These are phyloP conservation scores for Gallinago jamesoni DNA, from an alignment of 2,113 vertebrate species.

Conservation along the genomic window DNA sequence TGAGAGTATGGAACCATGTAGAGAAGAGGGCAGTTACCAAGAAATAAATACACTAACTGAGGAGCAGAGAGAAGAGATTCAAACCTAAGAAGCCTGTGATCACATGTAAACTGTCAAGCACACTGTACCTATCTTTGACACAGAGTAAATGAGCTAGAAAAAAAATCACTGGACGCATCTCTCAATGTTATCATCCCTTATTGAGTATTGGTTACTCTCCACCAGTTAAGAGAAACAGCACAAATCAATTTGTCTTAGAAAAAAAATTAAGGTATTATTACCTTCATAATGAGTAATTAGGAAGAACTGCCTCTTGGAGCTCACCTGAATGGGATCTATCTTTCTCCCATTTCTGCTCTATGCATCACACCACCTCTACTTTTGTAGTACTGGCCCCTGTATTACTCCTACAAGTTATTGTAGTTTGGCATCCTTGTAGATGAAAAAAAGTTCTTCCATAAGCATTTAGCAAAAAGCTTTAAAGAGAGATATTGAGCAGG, in stretches of 20 bases:
- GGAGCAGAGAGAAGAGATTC: background rate
- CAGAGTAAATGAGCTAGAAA: background rate
- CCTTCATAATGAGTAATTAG: background rate
- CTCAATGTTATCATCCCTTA: background rate
- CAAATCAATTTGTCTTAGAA: background rate
- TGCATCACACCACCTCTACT: background rate
- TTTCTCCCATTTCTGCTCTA: background rate
- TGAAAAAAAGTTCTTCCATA: background rate
- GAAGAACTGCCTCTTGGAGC: background rate
- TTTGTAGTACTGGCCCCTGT: background rate
- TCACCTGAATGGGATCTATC: background rate
- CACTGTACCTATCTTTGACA: background rate
- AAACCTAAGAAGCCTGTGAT: background rate
- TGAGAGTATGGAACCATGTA: background rate
- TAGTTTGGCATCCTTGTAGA: background rate
- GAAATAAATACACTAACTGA: background rate
- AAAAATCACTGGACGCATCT: background rate
- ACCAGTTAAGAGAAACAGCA: background rate
- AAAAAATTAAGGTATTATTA: background rate
- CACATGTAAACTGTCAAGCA: background rate
- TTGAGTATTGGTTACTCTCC: background rate
- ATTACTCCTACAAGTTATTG: background rate
- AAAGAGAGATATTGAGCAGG: background rate
- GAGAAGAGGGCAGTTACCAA: background rate
- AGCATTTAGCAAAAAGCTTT: background rate